Evolutionary conservation across 2,797 vertebrate species (phyloP).

Genomic region (Tenualosa thibaudeaui): DNA sequence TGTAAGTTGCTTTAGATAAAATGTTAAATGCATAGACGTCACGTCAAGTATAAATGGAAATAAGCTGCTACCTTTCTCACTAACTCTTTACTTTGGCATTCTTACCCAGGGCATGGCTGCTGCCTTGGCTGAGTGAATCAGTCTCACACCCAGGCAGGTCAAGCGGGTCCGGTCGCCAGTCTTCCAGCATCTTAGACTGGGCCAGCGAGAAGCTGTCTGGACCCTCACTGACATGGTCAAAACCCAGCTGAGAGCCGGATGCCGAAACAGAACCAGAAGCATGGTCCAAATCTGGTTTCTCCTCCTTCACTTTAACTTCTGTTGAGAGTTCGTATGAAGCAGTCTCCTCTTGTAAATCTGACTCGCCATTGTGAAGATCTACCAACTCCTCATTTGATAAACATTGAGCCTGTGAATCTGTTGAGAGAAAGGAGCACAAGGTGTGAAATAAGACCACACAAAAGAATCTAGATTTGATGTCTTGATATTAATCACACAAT

Average conservation of each 20-base stretch:
- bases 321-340: conserved; percentile 11
- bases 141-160: conserved; percentile 33
- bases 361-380: not conserved
- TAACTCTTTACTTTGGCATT: not conserved
- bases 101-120: conserved; percentile 60
- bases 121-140: conserved; percentile 37
- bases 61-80: not conserved
- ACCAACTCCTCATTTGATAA: not conserved
- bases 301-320: conserved; percentile 62
- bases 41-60: not conserved
- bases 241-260: conserved; percentile 28
- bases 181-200: conserved; percentile 64
- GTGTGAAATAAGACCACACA: not conserved
- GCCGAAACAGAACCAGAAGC: conserved; percentile 30
- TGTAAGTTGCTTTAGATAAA: too few relatives aligned
- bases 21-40: too few relatives aligned
- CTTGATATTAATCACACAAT: not conserved
- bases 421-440: not conserved
- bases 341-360: not conserved
- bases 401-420: not conserved
- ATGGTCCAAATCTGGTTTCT: conserved; percentile 48
- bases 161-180: conserved; percentile 63
- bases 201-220: conserved; percentile 55
- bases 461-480: not conserved
- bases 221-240: conserved; percentile 58